These are phyloP conservation scores for Penaeus monodon DNA, from an alignment of 2,888 invertebrate species.

Conservation along the genomic window DNA sequence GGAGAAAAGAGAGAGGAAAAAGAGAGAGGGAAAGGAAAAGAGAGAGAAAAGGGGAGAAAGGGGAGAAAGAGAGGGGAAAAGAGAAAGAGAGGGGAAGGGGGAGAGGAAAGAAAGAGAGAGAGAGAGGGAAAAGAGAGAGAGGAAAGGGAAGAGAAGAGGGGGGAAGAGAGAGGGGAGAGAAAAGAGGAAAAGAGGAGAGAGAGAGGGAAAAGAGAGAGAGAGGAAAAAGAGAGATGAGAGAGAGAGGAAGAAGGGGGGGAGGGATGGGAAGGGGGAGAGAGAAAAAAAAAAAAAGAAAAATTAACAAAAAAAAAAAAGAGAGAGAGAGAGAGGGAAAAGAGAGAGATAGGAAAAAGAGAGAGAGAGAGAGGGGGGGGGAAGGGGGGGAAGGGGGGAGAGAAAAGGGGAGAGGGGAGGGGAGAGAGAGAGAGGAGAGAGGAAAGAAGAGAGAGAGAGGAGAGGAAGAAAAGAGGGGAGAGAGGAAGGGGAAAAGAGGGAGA, in stretches of 20 bases:
- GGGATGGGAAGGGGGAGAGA: not conserved
- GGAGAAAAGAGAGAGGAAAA: not conserved
- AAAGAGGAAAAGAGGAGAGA: not conserved
- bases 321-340: slow-evolving; percentile 2
- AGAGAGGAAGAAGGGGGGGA: not conserved
- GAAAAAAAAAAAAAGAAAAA: no score
- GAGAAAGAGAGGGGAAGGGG: not conserved
- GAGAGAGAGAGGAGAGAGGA: not conserved
- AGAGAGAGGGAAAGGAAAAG: not conserved
- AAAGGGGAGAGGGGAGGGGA: no score
- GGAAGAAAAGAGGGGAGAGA: not conserved
- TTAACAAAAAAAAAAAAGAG: no score
- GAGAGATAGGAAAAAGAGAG: not conserved
- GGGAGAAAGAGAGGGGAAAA: not conserved
- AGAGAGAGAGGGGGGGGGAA: not conserved
- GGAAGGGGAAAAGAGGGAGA: not conserved
- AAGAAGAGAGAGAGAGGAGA: no score
- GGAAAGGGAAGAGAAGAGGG: not conserved
- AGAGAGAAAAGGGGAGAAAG: not conserved
- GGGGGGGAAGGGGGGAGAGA: no score
- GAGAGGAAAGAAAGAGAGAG: slow-evolving; percentile 3
- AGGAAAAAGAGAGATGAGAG: no score
- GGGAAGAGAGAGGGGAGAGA: not conserved
- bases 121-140: not conserved
- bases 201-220: not conserved